A percentile compares a stretch with the other conserved stretches of the same genome.
Evolutionary conservation across 2,888 invertebrate genomes (phyloP).

Genomic region (Arenicola marina): DNA sequence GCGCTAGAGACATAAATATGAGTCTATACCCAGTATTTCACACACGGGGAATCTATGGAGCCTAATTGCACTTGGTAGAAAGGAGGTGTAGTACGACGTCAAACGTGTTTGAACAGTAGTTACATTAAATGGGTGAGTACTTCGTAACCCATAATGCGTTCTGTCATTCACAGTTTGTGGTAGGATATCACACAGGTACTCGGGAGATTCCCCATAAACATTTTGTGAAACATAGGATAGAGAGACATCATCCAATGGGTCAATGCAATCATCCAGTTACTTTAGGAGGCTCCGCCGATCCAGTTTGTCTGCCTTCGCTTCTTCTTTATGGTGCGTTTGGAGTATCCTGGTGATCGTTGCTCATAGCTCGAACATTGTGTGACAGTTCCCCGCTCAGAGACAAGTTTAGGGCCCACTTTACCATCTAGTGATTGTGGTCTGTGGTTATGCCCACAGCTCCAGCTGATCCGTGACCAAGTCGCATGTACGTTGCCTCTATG

Average conservation of each 20-base stretch:
- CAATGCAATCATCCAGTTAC: constrained; percentile 9
- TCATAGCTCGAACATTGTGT: constrained; percentile 6
- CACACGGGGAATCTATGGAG: too few relatives aligned
- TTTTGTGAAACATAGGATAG: constrained; percentile 16
- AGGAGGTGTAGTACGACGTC: too few relatives aligned
- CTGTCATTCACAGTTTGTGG: too few relatives aligned
- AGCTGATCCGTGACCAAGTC: constrained; percentile 8
- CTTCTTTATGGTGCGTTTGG: constrained; percentile 21
- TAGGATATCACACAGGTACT: too few relatives aligned
- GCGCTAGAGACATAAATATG: too few relatives aligned
- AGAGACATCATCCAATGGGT: constrained; percentile 13
- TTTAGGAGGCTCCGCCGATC: constrained; percentile 4
- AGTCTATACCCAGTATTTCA: too few relatives aligned
- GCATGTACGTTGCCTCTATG: constrained; percentile 13
- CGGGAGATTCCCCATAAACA: too few relatives aligned
- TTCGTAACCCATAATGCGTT: too few relatives aligned
- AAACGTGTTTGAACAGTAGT: too few relatives aligned
- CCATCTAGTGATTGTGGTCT: constrained; percentile 7
- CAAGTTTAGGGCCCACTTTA: constrained; percentile 5
- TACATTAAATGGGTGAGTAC: too few relatives aligned
- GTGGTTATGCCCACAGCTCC: constrained; percentile 3
- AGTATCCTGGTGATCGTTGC: neutral
- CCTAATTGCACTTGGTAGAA: too few relatives aligned
- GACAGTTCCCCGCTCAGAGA: neutral
- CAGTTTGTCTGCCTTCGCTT: neutral